Evolutionary conservation across 2,888 invertebrate genomes (phyloP).

Genomic region (Conomelus anceps): DNA sequence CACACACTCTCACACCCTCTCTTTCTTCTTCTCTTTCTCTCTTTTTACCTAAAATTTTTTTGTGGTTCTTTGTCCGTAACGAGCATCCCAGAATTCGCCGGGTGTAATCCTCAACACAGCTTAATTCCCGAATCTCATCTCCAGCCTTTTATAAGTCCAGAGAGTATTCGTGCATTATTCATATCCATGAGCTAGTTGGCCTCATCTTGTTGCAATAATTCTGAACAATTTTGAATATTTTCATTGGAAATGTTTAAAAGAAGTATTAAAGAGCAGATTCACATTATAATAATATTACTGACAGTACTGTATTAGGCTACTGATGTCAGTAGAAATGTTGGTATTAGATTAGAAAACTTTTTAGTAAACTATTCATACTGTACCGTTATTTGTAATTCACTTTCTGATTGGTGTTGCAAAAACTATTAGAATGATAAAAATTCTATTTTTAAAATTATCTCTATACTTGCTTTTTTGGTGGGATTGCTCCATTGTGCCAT

Average conservation of each 20-base stretch:
- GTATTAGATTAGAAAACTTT: no score
- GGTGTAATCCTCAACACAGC: neutral
- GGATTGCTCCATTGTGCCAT: no score
- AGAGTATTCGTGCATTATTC: neutral
- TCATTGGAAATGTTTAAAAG: neutral
- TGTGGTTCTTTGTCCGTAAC: neutral
- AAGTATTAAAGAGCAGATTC: neutral
- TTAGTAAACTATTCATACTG: no score
- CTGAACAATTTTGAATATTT: neutral
- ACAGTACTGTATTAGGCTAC: no score
- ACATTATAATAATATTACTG: no score
- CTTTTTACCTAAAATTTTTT: neutral
- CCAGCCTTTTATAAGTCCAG: neutral
- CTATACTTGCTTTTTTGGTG: no score
- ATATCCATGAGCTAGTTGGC: neutral
- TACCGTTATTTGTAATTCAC: no score
- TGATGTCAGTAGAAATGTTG: no score
- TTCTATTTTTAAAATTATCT: no score
- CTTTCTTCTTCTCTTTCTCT: neutral
- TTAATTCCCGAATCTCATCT: neutral
- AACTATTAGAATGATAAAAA: no score
- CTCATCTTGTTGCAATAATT: no score
- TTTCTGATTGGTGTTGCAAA: no score
- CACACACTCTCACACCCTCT: neutral
- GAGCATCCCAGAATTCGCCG: neutral